Evolutionary conservation across 1,140 invertebrate genomes (phyloP).

Genomic region (Lerema accius): DNA sequence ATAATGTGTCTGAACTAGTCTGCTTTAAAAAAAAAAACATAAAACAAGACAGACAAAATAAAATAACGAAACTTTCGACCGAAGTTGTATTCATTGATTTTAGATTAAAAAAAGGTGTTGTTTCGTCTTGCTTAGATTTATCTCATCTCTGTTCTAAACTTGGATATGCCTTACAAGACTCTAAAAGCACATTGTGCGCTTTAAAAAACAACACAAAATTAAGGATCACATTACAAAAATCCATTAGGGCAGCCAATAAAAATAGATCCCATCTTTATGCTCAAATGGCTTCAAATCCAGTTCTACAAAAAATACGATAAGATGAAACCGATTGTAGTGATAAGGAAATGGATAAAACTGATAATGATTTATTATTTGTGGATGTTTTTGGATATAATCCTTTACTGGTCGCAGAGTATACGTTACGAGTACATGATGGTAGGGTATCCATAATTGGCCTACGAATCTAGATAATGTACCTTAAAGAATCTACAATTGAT

Average conservation of each 20-base stretch:
- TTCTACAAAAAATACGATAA: conserved; percentile 50
- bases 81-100: too few relatives aligned
- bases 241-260: conserved; percentile 77
- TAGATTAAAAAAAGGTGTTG: conserved; percentile 16
- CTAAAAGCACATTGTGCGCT: conserved; percentile 53
- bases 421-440: too few relatives aligned
- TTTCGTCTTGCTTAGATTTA: conserved; percentile 21
- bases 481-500: too few relatives aligned
- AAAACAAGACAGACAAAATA: too few relatives aligned
- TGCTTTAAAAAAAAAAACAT: too few relatives aligned
- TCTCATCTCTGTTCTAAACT: conserved; percentile 28
- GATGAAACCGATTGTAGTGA: conserved; percentile 38
- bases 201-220: conserved; percentile 68
- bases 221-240: conserved; percentile 79
- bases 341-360: conserved; percentile 33
- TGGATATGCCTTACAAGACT: conserved; percentile 54
- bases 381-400: conserved; percentile 3
- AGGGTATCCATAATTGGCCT: too few relatives aligned
- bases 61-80: too few relatives aligned
- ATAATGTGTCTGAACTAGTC: too few relatives aligned
- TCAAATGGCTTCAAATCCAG: conserved; percentile 62
- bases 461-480: too few relatives aligned
- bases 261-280: conserved; percentile 66
- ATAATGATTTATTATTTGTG: conserved; percentile 25
- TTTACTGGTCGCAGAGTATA: conserved; percentile 10